These are phyloP conservation scores for Plebejus melissa DNA, from an alignment of 2,888 invertebrate genomes.

Conservation along the genomic window DNA sequence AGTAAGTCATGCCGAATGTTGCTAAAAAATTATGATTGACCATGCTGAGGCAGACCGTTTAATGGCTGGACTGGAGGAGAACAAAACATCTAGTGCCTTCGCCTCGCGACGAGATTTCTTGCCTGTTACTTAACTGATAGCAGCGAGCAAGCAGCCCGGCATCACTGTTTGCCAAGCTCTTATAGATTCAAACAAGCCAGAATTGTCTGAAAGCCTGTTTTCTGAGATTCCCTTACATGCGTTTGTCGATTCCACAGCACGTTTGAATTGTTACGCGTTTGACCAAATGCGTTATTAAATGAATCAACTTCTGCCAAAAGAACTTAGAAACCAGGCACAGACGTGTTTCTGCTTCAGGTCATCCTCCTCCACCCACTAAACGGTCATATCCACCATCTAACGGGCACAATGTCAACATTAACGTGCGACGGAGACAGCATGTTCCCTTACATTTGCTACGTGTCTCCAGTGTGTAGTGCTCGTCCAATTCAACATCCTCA, in stretches of 20 bases:
- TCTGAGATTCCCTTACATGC: too few relatives aligned
- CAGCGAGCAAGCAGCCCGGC: neutral
- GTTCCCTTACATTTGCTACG: slow-evolving; percentile 90
- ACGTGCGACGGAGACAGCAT: slow-evolving; percentile 29
- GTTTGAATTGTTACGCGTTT: too few relatives aligned
- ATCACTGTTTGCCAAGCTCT: neutral
- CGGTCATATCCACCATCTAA: slow-evolving; percentile 1
- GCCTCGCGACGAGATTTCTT: too few relatives aligned
- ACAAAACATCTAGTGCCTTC: neutral
- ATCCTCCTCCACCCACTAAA: neutral
- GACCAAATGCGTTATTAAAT: too few relatives aligned
- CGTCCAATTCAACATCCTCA: slow-evolving; percentile 92
- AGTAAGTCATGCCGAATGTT: slow-evolving; percentile 10
- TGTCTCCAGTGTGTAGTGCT: slow-evolving; percentile 92
- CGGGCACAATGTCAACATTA: slow-evolving; percentile 15
- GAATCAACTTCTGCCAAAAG: too few relatives aligned
- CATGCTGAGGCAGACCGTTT: neutral
- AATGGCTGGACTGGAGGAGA: neutral
- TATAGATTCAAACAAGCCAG: too few relatives aligned
- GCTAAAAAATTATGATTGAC: neutral
- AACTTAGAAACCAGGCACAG: too few relatives aligned
- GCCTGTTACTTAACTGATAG: too few relatives aligned
- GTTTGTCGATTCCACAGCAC: too few relatives aligned
- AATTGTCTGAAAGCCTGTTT: too few relatives aligned
- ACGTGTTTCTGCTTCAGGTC: too few relatives aligned